A percentile compares a stretch with the other conserved stretches of the same genome.
These are phyloP conservation scores for Aleiodes testaceus DNA, from an alignment of 2,888 invertebrate species.

Conservation along the genomic window DNA sequence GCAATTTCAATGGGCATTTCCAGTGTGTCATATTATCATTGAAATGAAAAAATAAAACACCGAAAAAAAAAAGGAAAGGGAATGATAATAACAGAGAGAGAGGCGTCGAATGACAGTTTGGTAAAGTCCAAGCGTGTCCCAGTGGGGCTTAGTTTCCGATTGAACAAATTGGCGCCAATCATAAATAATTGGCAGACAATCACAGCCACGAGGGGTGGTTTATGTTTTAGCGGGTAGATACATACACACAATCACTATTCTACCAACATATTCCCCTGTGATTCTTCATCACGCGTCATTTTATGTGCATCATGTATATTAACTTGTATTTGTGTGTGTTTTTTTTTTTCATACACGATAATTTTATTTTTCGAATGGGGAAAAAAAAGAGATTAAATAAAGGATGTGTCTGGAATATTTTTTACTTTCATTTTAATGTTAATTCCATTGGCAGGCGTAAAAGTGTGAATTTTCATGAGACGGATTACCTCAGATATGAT, in stretches of 20 bases:
- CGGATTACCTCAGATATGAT: slow-evolving; percentile 13
- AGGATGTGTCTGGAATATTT: neutral
- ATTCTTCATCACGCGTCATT: slow-evolving; percentile 33
- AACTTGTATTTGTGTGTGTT: neutral
- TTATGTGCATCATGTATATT: neutral
- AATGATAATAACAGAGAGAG: slow-evolving; percentile 16
- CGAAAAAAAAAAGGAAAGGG: neutral
- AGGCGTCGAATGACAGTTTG: slow-evolving; percentile 56
- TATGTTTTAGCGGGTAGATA: slow-evolving; percentile 37
- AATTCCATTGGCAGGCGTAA: neutral
- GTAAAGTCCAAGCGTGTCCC: slow-evolving; percentile 55
- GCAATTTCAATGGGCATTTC: too few relatives aligned
- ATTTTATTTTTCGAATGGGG: neutral
- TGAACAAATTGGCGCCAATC: slow-evolving; percentile 69
- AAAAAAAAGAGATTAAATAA: too few relatives aligned
- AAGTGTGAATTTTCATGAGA: slow-evolving; percentile 9
- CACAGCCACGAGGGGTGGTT: slow-evolving; percentile 51
- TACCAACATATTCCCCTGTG: slow-evolving; percentile 31
- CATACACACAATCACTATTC: neutral
- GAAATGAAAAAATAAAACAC: too few relatives aligned
- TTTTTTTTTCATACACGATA: neutral
- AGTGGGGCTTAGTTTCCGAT: slow-evolving; percentile 62
- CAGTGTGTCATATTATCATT: too few relatives aligned
- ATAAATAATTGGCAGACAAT: slow-evolving; percentile 71
- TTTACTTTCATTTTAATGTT: neutral